These are phyloP conservation scores for Drosophila kikkawai DNA, from an alignment of 1,140 invertebrate species.

Conservation along the genomic window DNA sequence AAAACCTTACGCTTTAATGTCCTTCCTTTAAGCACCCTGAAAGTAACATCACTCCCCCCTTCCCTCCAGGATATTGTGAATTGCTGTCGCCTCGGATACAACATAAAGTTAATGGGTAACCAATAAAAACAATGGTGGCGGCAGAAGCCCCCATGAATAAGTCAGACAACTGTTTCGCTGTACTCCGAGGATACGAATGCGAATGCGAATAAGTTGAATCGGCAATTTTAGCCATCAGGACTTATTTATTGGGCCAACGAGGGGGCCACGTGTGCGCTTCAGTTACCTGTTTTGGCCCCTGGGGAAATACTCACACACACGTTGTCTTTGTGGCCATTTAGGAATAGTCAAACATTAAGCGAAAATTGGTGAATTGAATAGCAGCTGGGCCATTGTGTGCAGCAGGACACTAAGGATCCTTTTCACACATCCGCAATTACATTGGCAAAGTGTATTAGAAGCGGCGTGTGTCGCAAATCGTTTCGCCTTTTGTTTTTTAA, in stretches of 20 bases:
- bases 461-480: conserved; percentile 47
- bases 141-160: conserved; percentile 50
- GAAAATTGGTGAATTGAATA: conserved; percentile 51
- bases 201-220: conserved; percentile 41
- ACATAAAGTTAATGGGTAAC: conserved; percentile 42
- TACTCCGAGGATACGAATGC: conserved; percentile 12
- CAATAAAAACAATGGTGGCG: conserved; percentile 48
- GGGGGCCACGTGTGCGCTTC: conserved; percentile 46
- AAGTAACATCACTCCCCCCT: not conserved
- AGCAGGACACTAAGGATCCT: conserved; percentile 21
- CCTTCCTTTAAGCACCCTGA: not conserved
- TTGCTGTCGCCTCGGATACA: conserved; percentile 24
- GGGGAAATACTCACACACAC: not conserved
- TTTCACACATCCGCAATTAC: conserved; percentile 57
- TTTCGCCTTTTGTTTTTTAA: conserved; percentile 57
- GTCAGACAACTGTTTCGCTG: conserved; percentile 39
- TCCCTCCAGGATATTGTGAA: conserved; percentile 6
- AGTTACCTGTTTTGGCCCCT: conserved; percentile 20
- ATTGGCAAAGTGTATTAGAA: conserved; percentile 47
- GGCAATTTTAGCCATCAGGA: conserved; percentile 51
- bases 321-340: conserved; percentile 29
- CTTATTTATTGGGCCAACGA: conserved; percentile 51
- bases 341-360: conserved; percentile 51
- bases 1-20: not conserved
- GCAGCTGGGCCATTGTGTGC: conserved; percentile 18